Evolutionary conservation across 2,888 invertebrate genomes (phyloP).

Genomic region (Perizoma affinitatum): DNA sequence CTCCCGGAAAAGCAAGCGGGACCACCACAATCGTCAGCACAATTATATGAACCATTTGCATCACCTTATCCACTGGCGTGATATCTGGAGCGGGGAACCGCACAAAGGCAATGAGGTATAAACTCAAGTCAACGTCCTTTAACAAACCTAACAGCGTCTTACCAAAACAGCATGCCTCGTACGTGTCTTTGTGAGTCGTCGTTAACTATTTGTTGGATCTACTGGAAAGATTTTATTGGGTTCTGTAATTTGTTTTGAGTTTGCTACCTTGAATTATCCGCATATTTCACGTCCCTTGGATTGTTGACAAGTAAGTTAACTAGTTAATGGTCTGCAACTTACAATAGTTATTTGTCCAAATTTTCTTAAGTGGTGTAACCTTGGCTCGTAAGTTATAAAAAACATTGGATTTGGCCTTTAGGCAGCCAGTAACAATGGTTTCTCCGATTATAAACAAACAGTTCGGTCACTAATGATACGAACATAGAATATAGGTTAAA

Average conservation of each 20-base stretch:
- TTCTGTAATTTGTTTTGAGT: slow-evolving; percentile 22
- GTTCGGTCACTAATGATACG: slow-evolving; percentile 3
- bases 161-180: slow-evolving; percentile 43
- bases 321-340: slow-evolving; percentile 13
- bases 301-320: slow-evolving; percentile 5
- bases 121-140: slow-evolving; percentile 29
- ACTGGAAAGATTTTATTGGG: slow-evolving; percentile 35
- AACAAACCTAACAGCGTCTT: slow-evolving; percentile 37
- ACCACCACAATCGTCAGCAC: slow-evolving; percentile 65
- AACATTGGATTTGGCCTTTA: slow-evolving; percentile 8
- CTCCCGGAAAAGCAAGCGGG: slow-evolving; percentile 70
- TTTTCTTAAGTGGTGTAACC: slow-evolving; percentile 23
- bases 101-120: slow-evolving; percentile 76
- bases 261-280: slow-evolving; percentile 2
- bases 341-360: slow-evolving; percentile 8
- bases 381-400: slow-evolving; percentile 17
- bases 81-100: slow-evolving; percentile 78
- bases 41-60: slow-evolving; percentile 78
- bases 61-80: slow-evolving; percentile 78
- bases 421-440: slow-evolving; percentile 9
- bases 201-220: slow-evolving; percentile 21
- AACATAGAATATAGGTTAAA: not conserved
- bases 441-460: slow-evolving; percentile 3
- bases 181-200: slow-evolving; percentile 44
- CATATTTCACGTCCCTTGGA: slow-evolving; percentile 9